Percentiles rank a stretch among this genome's conserved stretches.
Evolutionary conservation across 2,797 vertebrate genomes (phyloP).

Genomic region (Falco naumanni): DNA sequence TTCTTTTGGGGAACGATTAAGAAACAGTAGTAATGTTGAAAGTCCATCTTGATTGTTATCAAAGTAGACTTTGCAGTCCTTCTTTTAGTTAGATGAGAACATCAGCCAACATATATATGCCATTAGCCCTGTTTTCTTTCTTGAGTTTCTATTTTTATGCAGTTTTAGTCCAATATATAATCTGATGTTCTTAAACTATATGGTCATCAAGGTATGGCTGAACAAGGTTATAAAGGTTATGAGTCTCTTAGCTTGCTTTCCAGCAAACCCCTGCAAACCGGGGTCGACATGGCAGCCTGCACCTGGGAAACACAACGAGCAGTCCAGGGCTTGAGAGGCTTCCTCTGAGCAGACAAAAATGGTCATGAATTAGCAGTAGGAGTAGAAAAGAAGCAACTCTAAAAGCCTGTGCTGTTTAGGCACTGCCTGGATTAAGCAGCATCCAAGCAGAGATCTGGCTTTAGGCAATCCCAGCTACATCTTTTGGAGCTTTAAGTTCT

Average conservation of each 20-base stretch:
- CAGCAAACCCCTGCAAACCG: not conserved
- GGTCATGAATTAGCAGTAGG: not conserved
- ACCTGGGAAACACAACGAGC: rapidly evolving
- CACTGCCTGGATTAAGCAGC: not conserved
- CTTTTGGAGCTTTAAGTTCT: not conserved
- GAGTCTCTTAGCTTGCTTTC: not conserved
- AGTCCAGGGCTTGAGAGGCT: not conserved
- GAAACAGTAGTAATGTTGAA: not conserved
- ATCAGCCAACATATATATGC: not conserved
- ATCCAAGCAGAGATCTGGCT: not conserved
- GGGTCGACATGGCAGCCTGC: rapidly evolving
- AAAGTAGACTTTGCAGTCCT: not conserved
- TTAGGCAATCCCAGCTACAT: not conserved
- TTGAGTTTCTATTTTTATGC: not conserved
- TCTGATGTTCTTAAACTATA: not conserved
- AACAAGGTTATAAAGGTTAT: not conserved
- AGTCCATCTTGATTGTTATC: not conserved
- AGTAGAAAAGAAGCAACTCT: not conserved
- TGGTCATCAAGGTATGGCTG: not conserved
- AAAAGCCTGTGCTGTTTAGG: not conserved
- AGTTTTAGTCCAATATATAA: not conserved
- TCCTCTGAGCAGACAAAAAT: not conserved
- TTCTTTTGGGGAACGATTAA: not conserved
- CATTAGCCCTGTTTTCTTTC: not conserved
- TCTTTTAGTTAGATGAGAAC: not conserved